Evolutionary conservation across 2,797 vertebrate species (phyloP).

Genomic region (Ceryle rudis): DNA sequence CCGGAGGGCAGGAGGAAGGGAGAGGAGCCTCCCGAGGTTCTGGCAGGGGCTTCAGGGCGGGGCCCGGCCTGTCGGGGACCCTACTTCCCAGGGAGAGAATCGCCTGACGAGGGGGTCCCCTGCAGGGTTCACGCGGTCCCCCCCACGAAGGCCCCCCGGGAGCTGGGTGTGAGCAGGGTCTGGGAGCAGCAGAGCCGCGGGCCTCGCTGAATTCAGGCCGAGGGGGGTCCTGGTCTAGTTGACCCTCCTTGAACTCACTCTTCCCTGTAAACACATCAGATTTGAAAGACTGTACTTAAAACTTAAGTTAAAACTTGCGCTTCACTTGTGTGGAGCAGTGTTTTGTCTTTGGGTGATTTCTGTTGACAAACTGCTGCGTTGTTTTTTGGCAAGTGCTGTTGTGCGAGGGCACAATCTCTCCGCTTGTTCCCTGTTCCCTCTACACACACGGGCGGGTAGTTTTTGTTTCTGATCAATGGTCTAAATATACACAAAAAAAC

Average conservation of each 20-base stretch:
- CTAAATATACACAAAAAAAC: neutral
- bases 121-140: fast-evolving
- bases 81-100: neutral
- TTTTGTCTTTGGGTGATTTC: no score
- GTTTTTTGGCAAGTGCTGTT: fast-evolving
- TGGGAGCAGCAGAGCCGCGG: neutral
- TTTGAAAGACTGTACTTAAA: neutral
- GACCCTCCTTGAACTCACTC: neutral
- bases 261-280: fast-evolving
- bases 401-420: fast-evolving
- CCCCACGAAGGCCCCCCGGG: neutral
- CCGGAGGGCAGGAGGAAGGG: no score
- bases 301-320: neutral
- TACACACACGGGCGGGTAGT: fast-evolving
- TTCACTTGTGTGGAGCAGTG: neutral
- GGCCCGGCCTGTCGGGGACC: neutral
- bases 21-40: neutral
- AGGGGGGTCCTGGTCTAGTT: fast-evolving
- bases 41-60: no score
- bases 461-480: neutral
- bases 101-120: no score
- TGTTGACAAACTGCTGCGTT: fast-evolving
- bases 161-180: fast-evolving
- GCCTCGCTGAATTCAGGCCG: neutral
- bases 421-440: neutral